phyloP scores from a whole-genome alignment of 2,888 invertebrate species.

The Congeria kusceri region DNA sequence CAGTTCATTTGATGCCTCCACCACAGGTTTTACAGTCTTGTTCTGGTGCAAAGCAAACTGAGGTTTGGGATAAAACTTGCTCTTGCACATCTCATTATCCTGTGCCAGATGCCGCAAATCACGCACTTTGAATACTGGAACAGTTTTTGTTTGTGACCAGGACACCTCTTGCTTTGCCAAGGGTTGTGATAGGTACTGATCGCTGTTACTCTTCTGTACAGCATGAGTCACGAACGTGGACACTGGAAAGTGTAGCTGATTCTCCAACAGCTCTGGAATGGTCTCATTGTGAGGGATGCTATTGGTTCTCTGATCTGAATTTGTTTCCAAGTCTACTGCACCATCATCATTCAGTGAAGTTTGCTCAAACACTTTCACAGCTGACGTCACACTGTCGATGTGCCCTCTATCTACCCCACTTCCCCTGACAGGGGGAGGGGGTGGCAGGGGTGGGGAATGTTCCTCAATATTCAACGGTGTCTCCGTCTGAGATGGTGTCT shows the following conservation, averaged over 20 bases:
- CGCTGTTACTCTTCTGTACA: constrained; percentile 25
- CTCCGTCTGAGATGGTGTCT: no score
- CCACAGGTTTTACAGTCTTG: background rate
- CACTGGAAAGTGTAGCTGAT: constrained; percentile 12
- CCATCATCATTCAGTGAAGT: background rate
- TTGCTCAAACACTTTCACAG: background rate
- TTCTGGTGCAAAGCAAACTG: background rate
- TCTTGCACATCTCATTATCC: constrained; percentile 76
- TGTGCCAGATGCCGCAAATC: constrained; percentile 73
- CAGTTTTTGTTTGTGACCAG: constrained; percentile 2
- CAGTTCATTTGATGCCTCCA: constrained; percentile 10
- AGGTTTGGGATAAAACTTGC: constrained; percentile 59
- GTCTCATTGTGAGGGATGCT: constrained; percentile 19
- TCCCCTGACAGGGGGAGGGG: constrained; percentile 3
- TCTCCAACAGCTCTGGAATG: constrained; percentile 28
- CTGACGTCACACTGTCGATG: constrained; percentile 36
- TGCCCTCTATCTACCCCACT: constrained; percentile 28
- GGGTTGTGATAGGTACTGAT: background rate
- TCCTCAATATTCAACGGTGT: no score
- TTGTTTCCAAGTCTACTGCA: background rate
- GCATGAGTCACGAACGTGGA: background rate
- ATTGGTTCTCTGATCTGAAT: background rate
- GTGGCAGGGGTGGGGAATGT: background rate
- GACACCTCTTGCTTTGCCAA: background rate
- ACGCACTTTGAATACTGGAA: constrained; percentile 69